Evolutionary conservation across 2,888 invertebrate species (phyloP).

Genomic region (Heliconius sara): DNA sequence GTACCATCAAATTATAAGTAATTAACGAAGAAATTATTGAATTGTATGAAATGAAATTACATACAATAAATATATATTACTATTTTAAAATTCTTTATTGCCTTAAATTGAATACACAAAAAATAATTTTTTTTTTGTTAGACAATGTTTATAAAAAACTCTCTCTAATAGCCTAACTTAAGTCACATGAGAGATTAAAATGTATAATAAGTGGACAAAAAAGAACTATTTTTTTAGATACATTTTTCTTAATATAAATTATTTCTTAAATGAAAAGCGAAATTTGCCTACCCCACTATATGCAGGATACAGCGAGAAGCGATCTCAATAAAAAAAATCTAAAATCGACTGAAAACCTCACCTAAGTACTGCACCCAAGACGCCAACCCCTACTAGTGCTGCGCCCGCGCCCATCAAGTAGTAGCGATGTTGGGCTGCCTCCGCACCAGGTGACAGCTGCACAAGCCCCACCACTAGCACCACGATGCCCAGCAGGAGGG

Average conservation of each 20-base stretch:
- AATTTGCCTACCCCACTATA: too few relatives aligned
- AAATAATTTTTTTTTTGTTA: too few relatives aligned
- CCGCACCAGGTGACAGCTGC: constrained; percentile 90
- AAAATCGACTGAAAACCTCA: constrained; percentile 55
- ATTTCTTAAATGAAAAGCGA: too few relatives aligned
- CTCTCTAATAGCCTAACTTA: too few relatives aligned
- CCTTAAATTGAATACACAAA: too few relatives aligned
- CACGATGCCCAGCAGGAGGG: constrained; percentile 88
- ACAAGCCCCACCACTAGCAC: constrained; percentile 90
- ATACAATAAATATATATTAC: background rate
- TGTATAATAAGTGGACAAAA: too few relatives aligned
- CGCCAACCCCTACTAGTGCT: constrained; percentile 85
- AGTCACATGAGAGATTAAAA: too few relatives aligned
- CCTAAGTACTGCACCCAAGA: constrained; percentile 86
- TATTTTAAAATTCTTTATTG: too few relatives aligned
- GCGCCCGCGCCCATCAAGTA: constrained; percentile 88
- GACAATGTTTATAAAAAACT: too few relatives aligned
- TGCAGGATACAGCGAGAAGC: background rate
- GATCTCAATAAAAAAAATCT: background rate
- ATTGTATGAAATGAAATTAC: background rate
- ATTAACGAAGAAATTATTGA: too few relatives aligned
- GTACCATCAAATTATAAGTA: background rate
- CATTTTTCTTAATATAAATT: too few relatives aligned
- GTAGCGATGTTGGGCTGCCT: constrained; percentile 89
- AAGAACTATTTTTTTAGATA: too few relatives aligned